These are phyloP conservation scores for Premnoplex brunnescens DNA, from an alignment of 2,797 vertebrate genomes.

Conservation along the genomic window DNA sequence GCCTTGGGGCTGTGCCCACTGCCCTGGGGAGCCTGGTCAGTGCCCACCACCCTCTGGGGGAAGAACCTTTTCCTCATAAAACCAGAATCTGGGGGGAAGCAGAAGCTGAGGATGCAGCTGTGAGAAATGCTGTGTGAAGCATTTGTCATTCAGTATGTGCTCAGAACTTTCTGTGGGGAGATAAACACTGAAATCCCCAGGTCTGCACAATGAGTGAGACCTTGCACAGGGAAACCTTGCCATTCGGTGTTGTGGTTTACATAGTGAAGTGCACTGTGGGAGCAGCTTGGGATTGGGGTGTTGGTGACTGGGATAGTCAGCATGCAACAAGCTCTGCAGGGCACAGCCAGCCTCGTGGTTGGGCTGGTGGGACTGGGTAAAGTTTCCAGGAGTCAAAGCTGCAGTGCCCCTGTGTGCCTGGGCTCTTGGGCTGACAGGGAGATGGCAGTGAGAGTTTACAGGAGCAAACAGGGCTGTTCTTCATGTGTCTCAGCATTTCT, in stretches of 20 bases:
- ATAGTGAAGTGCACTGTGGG: neutral
- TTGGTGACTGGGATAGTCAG: neutral
- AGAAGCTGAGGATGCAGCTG: neutral
- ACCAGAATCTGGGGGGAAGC: neutral
- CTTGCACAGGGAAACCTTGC: neutral
- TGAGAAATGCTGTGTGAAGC: neutral
- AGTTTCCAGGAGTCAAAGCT: neutral
- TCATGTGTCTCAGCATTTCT: neutral
- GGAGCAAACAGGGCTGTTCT: neutral
- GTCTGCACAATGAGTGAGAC: neutral
- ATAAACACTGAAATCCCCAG: neutral
- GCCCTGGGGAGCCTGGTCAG: neutral
- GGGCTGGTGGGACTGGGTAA: neutral
- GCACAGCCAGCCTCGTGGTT: neutral
- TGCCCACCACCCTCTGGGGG: neutral
- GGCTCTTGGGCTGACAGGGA: neutral
- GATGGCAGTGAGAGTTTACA: neutral
- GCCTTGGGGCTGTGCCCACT: neutral
- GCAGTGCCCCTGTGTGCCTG: neutral
- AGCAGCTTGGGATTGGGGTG: neutral
- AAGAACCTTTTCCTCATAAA: neutral
- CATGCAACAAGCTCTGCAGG: neutral
- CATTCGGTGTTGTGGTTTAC: neutral
- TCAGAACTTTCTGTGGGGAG: neutral
- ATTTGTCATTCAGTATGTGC: neutral